Percentiles rank a stretch among this genome's conserved stretches.
Conservation (phyloP, 2,888 invertebrate species). For the Agrilus cyanescens region DNA sequence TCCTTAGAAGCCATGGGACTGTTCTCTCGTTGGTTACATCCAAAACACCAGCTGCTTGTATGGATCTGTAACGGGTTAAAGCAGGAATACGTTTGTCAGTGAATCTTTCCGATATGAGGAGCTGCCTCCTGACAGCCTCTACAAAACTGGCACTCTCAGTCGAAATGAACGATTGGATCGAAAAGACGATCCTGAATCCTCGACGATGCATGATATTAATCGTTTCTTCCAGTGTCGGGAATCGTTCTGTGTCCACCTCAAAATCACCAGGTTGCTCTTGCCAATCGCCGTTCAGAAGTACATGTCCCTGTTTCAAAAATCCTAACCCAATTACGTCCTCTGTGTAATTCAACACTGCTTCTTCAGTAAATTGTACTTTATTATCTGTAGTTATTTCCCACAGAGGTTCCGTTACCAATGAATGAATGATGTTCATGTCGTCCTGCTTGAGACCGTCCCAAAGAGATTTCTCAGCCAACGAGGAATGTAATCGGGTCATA, state of each 20-base stretch:
- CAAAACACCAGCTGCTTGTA: constrained; percentile 70
- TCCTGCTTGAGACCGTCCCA: constrained; percentile 77
- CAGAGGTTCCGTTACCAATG: constrained; percentile 70
- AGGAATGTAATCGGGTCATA: constrained; percentile 65
- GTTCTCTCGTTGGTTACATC: constrained; percentile 79
- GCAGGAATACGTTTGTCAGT: constrained; percentile 73
- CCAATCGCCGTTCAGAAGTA: constrained; percentile 71
- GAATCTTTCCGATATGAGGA: constrained; percentile 70
- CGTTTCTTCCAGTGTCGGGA: constrained; percentile 65
- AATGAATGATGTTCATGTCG: constrained; percentile 60
- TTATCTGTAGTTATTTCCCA: constrained; percentile 71
- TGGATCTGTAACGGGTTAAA: constrained; percentile 67
- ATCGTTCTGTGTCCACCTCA: constrained; percentile 63
- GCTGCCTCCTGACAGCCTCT: constrained; percentile 59
- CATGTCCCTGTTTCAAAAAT: constrained; percentile 67
- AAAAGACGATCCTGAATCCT: constrained; percentile 77
- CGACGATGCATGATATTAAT: constrained; percentile 70
- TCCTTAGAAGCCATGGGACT: constrained; percentile 65
- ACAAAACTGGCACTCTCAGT: constrained; percentile 76
- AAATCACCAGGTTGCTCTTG: constrained; percentile 78
- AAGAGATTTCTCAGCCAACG: constrained; percentile 65
- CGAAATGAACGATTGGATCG: constrained; percentile 83
- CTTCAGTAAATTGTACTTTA: constrained; percentile 53
- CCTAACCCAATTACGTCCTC: constrained; percentile 70
- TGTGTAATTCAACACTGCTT: constrained; percentile 67